Conservation (phyloP, 2,888 invertebrate genomes). For the Athalia circularis region DNA sequence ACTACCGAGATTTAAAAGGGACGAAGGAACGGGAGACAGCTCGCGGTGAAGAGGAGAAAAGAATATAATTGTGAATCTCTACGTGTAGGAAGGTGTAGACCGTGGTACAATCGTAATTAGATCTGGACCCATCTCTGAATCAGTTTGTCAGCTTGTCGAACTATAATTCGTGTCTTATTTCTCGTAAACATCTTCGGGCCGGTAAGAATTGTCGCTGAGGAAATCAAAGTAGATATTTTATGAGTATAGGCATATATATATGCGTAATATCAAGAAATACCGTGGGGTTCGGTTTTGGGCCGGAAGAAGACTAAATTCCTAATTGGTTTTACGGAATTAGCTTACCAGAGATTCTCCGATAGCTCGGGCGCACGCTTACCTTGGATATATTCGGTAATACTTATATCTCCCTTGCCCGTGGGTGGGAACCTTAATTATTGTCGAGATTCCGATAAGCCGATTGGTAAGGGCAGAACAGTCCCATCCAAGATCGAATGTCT, state of each 20-base stretch:
- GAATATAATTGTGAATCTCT: not conserved
- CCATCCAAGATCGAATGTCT: constrained; percentile 21
- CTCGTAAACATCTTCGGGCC: not conserved
- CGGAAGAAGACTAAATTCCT: constrained; percentile 35
- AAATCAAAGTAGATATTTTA: constrained; percentile 16
- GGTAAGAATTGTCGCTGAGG: constrained; percentile 23
- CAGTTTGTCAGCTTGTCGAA: constrained; percentile 23
- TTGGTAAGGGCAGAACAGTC: not conserved
- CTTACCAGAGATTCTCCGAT: constrained; percentile 31
- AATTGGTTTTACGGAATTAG: constrained; percentile 39
- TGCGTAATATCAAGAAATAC: not conserved
- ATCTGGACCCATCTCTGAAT: constrained; percentile 35
- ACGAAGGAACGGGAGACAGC: not conserved
- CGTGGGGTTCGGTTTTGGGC: not conserved
- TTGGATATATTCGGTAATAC: not conserved
- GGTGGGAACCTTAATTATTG: constrained; percentile 42
- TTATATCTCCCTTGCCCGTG: constrained; percentile 33
- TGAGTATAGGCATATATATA: not conserved
- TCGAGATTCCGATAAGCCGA: constrained; percentile 44
- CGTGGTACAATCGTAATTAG: constrained; percentile 36
- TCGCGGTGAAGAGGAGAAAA: not conserved
- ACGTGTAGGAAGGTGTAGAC: not conserved
- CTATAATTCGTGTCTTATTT: not conserved
- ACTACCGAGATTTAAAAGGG: not conserved
- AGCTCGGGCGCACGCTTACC: not conserved